phyloP scores from a whole-genome alignment of 2,888 invertebrate genomes.

The Macropis europaea region DNA sequence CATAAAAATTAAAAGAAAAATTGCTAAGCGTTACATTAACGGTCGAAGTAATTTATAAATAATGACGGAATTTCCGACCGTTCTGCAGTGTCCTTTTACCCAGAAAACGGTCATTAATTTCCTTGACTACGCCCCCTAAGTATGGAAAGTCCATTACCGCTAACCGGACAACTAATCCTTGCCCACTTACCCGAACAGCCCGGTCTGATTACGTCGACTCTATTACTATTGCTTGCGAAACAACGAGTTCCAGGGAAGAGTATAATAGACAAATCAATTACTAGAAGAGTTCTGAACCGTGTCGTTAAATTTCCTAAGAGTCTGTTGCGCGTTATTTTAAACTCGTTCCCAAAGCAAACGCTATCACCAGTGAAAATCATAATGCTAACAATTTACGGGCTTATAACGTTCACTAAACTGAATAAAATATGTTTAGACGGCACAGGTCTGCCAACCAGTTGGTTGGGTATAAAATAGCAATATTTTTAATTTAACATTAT shows the following conservation, averaged over 20 bases:
- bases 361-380: no score
- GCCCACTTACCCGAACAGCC: constrained; percentile 30
- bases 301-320: neutral
- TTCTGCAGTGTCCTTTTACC: constrained; percentile 7
- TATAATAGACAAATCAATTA: constrained; percentile 29
- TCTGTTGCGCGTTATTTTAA: no score
- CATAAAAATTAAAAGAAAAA: no score
- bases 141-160: constrained; percentile 44
- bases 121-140: constrained; percentile 9
- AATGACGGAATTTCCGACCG: constrained; percentile 9
- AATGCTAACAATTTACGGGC: no score
- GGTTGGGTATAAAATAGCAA: no score
- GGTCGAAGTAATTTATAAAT: constrained; percentile 1
- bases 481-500: no score
- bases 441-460: no score
- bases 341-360: no score
- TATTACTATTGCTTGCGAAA: constrained; percentile 26
- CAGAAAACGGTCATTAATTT: constrained; percentile 31
- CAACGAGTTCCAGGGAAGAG: constrained; percentile 20
- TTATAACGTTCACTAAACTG: no score
- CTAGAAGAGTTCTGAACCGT: neutral
- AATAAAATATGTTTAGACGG: no score
- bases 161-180: constrained; percentile 47
- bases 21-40: no score
- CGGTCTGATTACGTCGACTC: constrained; percentile 37